These are phyloP conservation scores for Scytalopus superciliaris DNA, from an alignment of 2,113 vertebrate genomes.

Conservation along the genomic window DNA sequence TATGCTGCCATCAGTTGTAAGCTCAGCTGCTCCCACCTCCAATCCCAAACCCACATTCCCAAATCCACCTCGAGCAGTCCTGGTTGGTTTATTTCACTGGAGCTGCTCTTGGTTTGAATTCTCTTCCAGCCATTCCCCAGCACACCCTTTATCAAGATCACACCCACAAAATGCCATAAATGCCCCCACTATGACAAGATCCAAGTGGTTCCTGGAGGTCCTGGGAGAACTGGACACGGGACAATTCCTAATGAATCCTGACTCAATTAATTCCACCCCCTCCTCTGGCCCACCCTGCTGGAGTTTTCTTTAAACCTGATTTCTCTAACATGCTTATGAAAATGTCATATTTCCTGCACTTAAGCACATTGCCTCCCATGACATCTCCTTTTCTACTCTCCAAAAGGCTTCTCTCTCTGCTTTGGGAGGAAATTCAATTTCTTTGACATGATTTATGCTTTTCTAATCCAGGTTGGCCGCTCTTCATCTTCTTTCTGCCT, in stretches of 20 bases:
- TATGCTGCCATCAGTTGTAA: background rate
- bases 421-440: slow-evolving; percentile 5
- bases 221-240: background rate
- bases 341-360: background rate
- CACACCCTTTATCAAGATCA: background rate
- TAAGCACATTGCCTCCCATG: background rate
- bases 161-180: background rate
- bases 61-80: background rate
- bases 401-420: background rate
- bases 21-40: background rate
- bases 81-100: background rate
- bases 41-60: background rate
- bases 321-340: background rate
- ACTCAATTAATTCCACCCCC: background rate
- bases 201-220: background rate
- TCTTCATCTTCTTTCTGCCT: background rate
- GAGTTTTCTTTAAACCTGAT: background rate
- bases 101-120: background rate
- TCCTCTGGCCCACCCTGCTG: background rate
- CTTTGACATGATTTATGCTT: background rate
- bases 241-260: background rate
- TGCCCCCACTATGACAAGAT: background rate
- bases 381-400: background rate
- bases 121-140: background rate
- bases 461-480: background rate